Conservation (phyloP, 2,888 invertebrate genomes). For the Sialis fuliginosa region DNA sequence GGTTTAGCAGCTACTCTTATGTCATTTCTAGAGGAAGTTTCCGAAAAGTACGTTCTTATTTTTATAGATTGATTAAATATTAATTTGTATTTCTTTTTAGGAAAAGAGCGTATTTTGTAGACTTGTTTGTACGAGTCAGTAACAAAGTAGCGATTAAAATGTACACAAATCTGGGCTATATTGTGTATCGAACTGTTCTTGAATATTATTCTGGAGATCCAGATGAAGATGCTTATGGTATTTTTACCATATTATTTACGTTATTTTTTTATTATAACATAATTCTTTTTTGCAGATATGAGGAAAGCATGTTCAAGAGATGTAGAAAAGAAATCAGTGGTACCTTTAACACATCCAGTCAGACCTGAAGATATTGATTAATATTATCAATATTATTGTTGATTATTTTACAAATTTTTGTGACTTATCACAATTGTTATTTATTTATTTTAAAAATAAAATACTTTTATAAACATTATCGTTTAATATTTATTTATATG, state of each 20-base stretch:
- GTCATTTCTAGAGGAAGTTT: conserved; percentile 87
- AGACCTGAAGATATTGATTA: conserved; percentile 86
- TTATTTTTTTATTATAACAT: conserved; percentile 3
- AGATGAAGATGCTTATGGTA: conserved; percentile 98
- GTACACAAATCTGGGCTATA: conserved; percentile 92
- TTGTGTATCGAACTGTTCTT: conserved; percentile 86
- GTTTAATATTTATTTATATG: too few species aligned
- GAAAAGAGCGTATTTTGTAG: conserved; percentile 93
- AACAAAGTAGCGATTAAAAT: conserved; percentile 95
- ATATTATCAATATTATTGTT: conserved; percentile 7
- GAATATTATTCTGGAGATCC: conserved; percentile 97
- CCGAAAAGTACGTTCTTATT: conserved; percentile 60
- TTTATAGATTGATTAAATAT: background rate
- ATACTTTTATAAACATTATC: too few species aligned
- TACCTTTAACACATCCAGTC: conserved; percentile 88
- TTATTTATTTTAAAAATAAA: too few species aligned
- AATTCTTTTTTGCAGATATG: conserved; percentile 70
- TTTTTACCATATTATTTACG: conserved; percentile 9
- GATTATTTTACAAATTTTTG: background rate
- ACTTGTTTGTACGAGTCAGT: conserved; percentile 93
- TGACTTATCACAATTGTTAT: too few species aligned
- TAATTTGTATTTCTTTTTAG: conserved; percentile 32
- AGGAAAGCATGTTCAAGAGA: conserved; percentile 92
- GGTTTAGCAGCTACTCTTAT: conserved; percentile 87
- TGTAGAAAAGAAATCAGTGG: conserved; percentile 74